phyloP scores from a whole-genome alignment of 2,797 vertebrate species.

The Pygocentrus nattereri region DNA sequence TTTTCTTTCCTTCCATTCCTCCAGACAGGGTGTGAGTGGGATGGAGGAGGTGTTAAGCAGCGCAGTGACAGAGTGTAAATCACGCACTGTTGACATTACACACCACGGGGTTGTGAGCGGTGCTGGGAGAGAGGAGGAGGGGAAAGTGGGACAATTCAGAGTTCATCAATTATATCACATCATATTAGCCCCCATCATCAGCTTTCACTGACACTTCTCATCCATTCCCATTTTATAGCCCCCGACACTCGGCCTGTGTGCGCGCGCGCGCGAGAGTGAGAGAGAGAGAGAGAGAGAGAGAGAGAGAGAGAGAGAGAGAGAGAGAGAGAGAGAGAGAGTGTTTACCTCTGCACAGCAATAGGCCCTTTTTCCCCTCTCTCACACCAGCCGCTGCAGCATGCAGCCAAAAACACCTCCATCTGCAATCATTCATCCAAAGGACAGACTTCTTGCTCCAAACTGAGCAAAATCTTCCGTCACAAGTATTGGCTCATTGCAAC shows the following conservation, averaged over 20 bases:
- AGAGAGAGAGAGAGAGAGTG: too few relatives aligned
- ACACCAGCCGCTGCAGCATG: slow-evolving; percentile 51
- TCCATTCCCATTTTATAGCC: slow-evolving; percentile 79
- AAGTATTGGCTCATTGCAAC: slow-evolving; percentile 4
- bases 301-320: too few relatives aligned
- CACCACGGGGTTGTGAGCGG: slow-evolving; percentile 8
- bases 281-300: too few relatives aligned
- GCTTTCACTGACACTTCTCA: slow-evolving; percentile 77
- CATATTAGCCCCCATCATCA: slow-evolving; percentile 83
- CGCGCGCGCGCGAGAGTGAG: too few relatives aligned
- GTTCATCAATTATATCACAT: slow-evolving; percentile 85
- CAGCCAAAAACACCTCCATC: slow-evolving; percentile 59
- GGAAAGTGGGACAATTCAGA: slow-evolving; percentile 75
- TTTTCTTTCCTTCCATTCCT: slow-evolving; percentile 1
- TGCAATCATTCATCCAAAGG: slow-evolving; percentile 58
- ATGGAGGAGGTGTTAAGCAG: slow-evolving; percentile 52
- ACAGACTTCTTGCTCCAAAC: slow-evolving; percentile 47
- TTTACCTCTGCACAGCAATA: slow-evolving; percentile 34
- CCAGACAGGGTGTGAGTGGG: slow-evolving; percentile 12
- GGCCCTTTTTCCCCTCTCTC: slow-evolving; percentile 34
- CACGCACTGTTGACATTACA: slow-evolving; percentile 48
- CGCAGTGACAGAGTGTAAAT: slow-evolving; percentile 61
- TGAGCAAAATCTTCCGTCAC: slow-evolving; percentile 25
- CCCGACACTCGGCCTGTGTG: slow-evolving; percentile 11
- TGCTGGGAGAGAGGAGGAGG: neutral